phyloP scores from a whole-genome alignment of 2,888 invertebrate genomes.

The Corythucha ciliata region DNA sequence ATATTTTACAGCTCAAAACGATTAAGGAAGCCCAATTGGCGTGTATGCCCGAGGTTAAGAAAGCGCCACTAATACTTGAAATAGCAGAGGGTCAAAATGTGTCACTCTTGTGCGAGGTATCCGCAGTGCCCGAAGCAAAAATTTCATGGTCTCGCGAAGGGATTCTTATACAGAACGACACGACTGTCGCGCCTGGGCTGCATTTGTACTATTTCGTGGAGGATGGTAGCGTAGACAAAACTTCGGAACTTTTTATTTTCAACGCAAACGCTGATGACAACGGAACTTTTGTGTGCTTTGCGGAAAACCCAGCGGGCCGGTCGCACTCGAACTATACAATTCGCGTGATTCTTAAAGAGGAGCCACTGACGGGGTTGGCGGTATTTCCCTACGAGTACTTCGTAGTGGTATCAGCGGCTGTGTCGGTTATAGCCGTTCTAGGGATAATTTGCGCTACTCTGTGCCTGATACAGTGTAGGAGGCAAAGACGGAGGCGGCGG shows the following conservation, averaged over 20 bases:
- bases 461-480: constrained; percentile 36
- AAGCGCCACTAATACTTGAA: constrained; percentile 64
- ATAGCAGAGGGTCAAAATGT: constrained; percentile 72
- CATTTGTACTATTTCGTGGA: constrained; percentile 62
- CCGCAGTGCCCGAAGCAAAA: constrained; percentile 70
- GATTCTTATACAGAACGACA: constrained; percentile 66
- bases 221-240: constrained; percentile 62
- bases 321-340: constrained; percentile 73
- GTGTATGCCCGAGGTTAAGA: constrained; percentile 68
- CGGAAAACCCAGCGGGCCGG: constrained; percentile 74
- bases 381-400: constrained; percentile 62
- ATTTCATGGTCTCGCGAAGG: constrained; percentile 79
- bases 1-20: constrained; percentile 58
- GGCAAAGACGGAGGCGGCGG: constrained; percentile 47
- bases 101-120: constrained; percentile 68
- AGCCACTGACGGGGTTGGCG: constrained; percentile 57
- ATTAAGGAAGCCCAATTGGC: constrained; percentile 63
- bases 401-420: constrained; percentile 57
- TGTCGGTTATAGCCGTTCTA: constrained; percentile 57
- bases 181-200: constrained; percentile 55
- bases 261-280: constrained; percentile 70
- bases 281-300: constrained; percentile 75
- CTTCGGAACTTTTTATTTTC: constrained; percentile 67
- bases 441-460: constrained; percentile 40
- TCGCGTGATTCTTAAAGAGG: constrained; percentile 62